Conservation (phyloP, 2,113 vertebrate species). For the Crypturellus undulatus region DNA sequence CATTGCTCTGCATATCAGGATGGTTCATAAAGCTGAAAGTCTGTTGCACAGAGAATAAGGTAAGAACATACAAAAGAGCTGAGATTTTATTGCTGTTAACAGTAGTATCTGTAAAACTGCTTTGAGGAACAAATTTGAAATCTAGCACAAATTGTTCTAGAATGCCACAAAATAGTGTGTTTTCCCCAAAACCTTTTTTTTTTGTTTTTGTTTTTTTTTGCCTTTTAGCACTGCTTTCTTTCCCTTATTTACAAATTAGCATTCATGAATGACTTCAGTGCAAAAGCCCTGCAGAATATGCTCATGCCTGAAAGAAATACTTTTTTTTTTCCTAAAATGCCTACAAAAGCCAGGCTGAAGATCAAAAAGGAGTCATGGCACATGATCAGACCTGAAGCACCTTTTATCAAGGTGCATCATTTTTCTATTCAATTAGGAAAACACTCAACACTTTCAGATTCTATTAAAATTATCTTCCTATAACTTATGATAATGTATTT, state of each 20-base stretch:
- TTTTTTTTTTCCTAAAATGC: neutral
- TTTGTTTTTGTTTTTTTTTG: neutral
- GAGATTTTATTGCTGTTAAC: neutral
- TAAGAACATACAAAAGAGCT: neutral
- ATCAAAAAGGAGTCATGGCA: neutral
- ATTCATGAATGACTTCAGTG: neutral
- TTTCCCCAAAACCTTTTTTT: neutral
- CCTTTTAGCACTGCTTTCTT: neutral
- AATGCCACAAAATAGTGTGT: neutral
- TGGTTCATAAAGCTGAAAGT: neutral
- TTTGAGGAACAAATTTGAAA: neutral
- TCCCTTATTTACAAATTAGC: neutral
- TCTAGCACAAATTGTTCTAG: neutral
- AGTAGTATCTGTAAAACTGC: neutral
- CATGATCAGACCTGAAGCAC: neutral
- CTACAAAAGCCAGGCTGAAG: neutral
- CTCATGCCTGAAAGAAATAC: neutral
- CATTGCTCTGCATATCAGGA: neutral
- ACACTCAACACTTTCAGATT: neutral
- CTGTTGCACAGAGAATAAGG: neutral
- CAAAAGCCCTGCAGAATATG: neutral
- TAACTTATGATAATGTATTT: neutral
- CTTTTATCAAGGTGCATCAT: neutral
- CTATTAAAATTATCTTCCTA: neutral
- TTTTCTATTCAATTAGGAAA: neutral